Evolutionary conservation across 2,797 vertebrate genomes (phyloP), one percentile per base, ranked within the genome.

Genomic region (Spondyliosoma cantharus): DNA sequence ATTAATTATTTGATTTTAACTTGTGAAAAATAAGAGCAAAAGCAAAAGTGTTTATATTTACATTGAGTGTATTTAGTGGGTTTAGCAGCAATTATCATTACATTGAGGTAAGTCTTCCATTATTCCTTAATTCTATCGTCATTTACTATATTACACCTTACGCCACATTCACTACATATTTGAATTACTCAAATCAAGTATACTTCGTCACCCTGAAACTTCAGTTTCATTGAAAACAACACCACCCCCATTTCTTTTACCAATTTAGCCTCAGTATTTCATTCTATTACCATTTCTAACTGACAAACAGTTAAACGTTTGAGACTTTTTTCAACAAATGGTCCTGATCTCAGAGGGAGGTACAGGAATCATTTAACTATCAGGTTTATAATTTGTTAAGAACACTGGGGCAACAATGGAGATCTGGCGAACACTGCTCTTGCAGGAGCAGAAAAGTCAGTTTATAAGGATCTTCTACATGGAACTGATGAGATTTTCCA

Each of bases 401-500:
- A 77, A 61, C 14, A 58, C 42, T 54, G 3, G 27, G 56, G 22
- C 24, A 48, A 74, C 7, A 7, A 20, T 65, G 22, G 45, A 82
- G 37, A 80, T 37, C 37, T 37, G 37, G 37, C 37, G 59, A 50
- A 43, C 58, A n/a, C 6, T 37, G 32, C 56, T 74, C 67, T 24
- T 58, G 32, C 46, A 75, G 70, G 46, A 78, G 29, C 70, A 58
- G 29, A 74, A 67, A 70, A 67, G 76, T 72, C 53, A 42, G 73
- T 85, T 50, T 50, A 77, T 79, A 68, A 58, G 65, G 48, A 65
- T 57, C 61, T 70, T 63, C 17, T 19, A 56, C 54, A 57, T 37
- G 57, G 67, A 62, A 69, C 56, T 78, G 82, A 84, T 80, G 69
- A 81, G 66, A 76, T 78, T 76, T 46, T 64, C 45, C 42, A 24